Conservation (phyloP, 2,888 invertebrate genomes). For the Lypha dubia region DNA sequence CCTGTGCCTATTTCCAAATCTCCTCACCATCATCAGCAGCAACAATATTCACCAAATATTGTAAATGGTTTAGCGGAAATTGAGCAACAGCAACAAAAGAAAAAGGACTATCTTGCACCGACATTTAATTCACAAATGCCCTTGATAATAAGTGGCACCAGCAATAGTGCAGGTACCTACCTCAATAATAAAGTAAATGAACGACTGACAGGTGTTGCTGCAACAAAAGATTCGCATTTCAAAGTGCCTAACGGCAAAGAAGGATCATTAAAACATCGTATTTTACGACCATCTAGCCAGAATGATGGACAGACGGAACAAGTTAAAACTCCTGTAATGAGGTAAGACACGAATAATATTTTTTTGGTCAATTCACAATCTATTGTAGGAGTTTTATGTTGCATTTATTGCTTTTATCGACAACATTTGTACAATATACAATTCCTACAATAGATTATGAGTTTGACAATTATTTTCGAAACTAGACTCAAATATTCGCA, state of each 20-base stretch:
- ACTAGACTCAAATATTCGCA: too few relatives aligned
- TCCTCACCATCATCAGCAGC: slow-evolving; percentile 45
- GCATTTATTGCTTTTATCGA: too few relatives aligned
- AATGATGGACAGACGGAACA: slow-evolving; percentile 62
- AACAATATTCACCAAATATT: slow-evolving; percentile 54
- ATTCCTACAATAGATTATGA: too few relatives aligned
- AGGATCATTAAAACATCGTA: slow-evolving; percentile 86
- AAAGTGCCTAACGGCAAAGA: slow-evolving; percentile 86
- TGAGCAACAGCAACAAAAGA: slow-evolving; percentile 45
- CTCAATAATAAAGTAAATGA: slow-evolving; percentile 77
- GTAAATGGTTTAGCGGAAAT: slow-evolving; percentile 42
- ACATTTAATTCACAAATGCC: slow-evolving; percentile 37
- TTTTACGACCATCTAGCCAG: slow-evolving; percentile 84
- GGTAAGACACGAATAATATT: slow-evolving; percentile 33
- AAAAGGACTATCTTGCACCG: slow-evolving; percentile 40
- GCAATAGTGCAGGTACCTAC: slow-evolving; percentile 72
- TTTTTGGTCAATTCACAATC: neutral
- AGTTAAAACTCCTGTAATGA: slow-evolving; percentile 68
- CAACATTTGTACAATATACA: too few relatives aligned
- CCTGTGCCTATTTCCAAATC: slow-evolving; percentile 43
- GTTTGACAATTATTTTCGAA: too few relatives aligned
- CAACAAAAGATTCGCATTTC: slow-evolving; percentile 76
- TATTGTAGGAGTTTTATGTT: too few relatives aligned
- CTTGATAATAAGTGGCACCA: slow-evolving; percentile 20
- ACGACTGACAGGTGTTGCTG: slow-evolving; percentile 61